phyloP scores from a whole-genome alignment of 2,797 vertebrate species.

The Sebastiscus tertius region DNA sequence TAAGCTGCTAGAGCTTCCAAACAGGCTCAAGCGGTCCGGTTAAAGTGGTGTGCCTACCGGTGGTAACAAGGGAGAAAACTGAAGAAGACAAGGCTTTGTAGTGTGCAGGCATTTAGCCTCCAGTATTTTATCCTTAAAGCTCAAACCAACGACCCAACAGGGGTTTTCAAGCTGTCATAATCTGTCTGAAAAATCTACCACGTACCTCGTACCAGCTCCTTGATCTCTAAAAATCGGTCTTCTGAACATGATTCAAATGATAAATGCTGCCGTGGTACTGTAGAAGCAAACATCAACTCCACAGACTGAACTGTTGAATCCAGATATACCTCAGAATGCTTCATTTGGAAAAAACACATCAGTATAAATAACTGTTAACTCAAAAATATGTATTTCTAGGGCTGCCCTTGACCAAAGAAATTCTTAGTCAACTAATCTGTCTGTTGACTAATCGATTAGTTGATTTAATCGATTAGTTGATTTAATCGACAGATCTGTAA shows the following conservation, averaged over 20 bases:
- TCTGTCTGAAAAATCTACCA: slow-evolving; percentile 49
- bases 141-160: slow-evolving; percentile 32
- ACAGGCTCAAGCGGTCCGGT: slow-evolving; percentile 17
- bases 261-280: slow-evolving; percentile 22
- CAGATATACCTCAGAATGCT: not conserved
- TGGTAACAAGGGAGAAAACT: slow-evolving; percentile 19
- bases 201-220: slow-evolving; percentile 25
- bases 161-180: slow-evolving; percentile 52
- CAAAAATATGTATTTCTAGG: not conserved
- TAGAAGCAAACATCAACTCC: slow-evolving; percentile 24
- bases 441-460: too few species aligned
- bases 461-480: too few species aligned
- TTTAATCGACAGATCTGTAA: too few species aligned
- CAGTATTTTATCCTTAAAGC: slow-evolving; percentile 43
- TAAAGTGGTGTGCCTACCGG: slow-evolving; percentile 18
- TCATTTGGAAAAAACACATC: not conserved
- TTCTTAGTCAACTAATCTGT: not conserved
- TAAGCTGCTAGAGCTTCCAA: slow-evolving; percentile 20
- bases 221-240: slow-evolving; percentile 52
- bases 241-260: slow-evolving; percentile 49
- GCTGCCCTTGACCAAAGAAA: not conserved
- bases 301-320: slow-evolving; percentile 1
- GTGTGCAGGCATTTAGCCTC: slow-evolving; percentile 29
- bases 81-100: slow-evolving; percentile 40
- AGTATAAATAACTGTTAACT: not conserved